Conservation (phyloP, 2,113 vertebrate genomes). For the Toxotes jaculatrix region DNA sequence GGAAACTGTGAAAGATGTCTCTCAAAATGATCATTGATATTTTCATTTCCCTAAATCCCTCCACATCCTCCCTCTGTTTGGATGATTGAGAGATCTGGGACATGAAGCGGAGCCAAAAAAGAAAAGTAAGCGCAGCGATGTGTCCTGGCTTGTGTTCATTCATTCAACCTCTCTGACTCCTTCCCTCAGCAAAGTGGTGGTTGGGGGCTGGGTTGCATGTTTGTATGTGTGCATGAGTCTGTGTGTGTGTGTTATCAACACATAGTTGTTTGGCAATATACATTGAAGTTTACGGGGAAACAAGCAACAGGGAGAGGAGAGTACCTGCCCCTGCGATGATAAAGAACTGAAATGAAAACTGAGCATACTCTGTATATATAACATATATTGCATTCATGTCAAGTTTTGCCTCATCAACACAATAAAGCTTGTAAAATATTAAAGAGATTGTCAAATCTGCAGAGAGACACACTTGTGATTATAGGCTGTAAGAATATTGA, state of each 20-base stretch:
- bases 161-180: constrained; percentile 37
- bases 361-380: too few species aligned
- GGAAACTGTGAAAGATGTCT: not conserved
- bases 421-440: not conserved
- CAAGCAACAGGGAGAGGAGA: constrained; percentile 20
- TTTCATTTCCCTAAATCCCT: constrained; percentile 19
- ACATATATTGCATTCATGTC: not conserved
- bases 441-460: not conserved
- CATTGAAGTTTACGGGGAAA: constrained; percentile 31
- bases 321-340: not conserved
- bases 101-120: constrained; percentile 27
- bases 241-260: constrained; percentile 29
- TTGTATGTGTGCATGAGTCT: constrained; percentile 1
- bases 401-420: not conserved
- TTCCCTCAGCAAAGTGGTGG: constrained; percentile 41
- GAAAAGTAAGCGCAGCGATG: constrained; percentile 36
- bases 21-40: not conserved
- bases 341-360: not conserved
- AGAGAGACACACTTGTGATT: constrained; percentile 13
- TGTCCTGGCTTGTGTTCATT: constrained; percentile 60
- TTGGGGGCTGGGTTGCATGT: constrained; percentile 18
- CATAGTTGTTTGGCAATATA: constrained; percentile 31
- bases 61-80: not conserved
- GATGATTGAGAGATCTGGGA: constrained; percentile 42
- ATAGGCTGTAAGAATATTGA: not conserved